Evolutionary conservation across 2,113 vertebrate species (phyloP).

Genomic region (Thunnus thynnus): DNA sequence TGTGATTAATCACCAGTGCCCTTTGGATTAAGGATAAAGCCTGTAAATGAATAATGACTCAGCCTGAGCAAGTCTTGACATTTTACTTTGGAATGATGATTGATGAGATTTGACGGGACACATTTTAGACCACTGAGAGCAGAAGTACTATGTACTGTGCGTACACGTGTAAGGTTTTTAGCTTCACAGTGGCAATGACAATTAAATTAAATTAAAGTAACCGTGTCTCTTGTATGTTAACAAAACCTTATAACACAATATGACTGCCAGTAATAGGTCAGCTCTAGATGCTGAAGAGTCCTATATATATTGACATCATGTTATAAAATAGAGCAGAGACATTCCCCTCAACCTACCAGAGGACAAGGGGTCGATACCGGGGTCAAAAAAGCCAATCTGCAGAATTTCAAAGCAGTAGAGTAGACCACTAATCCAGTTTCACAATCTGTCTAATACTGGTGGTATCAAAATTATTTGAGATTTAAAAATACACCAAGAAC

Average conservation of each 20-base stretch:
- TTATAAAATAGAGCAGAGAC: not conserved
- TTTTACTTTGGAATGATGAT: constrained; percentile 4
- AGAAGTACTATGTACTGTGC: no score
- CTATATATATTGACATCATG: not conserved
- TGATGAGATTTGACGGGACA: not conserved
- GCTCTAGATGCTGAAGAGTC: not conserved
- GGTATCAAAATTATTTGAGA: not conserved
- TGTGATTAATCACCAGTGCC: not conserved
- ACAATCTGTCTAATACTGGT: not conserved
- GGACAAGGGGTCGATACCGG: not conserved
- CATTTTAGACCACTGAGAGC: not conserved
- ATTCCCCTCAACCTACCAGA: not conserved
- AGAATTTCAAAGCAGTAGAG: not conserved
- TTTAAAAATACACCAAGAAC: constrained; percentile 46
- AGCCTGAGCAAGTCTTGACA: not conserved
- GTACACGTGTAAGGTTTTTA: not conserved
- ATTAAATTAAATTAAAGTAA: not conserved
- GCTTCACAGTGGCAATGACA: not conserved
- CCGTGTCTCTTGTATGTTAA: not conserved
- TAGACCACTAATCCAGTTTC: not conserved
- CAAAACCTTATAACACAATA: not conserved
- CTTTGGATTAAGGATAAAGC: not conserved
- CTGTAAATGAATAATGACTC: constrained; percentile 3
- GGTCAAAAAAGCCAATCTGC: not conserved
- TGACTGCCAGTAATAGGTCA: not conserved